Percentiles rank a stretch among this genome's conserved stretches.
phyloP scores from a whole-genome alignment of 2,888 invertebrate genomes.

The Lagria hirta region DNA sequence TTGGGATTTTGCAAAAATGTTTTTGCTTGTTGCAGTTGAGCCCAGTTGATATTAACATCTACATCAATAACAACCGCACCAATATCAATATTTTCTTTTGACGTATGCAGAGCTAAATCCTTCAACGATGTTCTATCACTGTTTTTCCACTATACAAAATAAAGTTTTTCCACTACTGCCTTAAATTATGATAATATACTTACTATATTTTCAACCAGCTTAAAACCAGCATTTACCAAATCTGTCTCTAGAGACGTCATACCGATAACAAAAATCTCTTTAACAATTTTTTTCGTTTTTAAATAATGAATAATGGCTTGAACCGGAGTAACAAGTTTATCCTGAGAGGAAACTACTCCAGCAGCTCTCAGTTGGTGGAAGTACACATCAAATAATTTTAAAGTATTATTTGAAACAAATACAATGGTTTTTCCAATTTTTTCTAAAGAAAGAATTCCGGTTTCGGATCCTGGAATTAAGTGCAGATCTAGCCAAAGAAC shows the following conservation, averaged over 20 bases:
- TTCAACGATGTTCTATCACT: too few species aligned
- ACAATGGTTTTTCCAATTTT: constrained; percentile 55
- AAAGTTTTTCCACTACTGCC: too few species aligned
- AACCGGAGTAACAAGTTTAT: constrained; percentile 57
- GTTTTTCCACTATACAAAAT: too few species aligned
- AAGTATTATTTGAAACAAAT: constrained; percentile 40
- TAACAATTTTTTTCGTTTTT: constrained; percentile 57
- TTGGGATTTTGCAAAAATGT: constrained; percentile 57
- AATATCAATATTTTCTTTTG: too few species aligned
- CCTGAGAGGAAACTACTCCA: constrained; percentile 37
- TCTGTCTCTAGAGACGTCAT: constrained; percentile 50
- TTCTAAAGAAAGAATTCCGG: constrained; percentile 55
- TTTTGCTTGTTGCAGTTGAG: constrained; percentile 57
- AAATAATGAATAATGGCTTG: constrained; percentile 58
- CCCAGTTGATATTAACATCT: constrained; percentile 56
- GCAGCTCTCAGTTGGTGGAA: constrained; percentile 34
- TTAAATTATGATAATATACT: too few species aligned
- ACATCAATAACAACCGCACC: constrained; percentile 64
- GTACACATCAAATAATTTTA: constrained; percentile 43
- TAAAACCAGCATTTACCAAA: constrained; percentile 55
- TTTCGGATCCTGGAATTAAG: constrained; percentile 53
- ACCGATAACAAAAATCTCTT: constrained; percentile 56
- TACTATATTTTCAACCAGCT: too few species aligned
- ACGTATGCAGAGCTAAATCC: too few species aligned
- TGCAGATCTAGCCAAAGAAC: constrained; percentile 55